These are phyloP conservation scores for Laspeyria flexula DNA, from an alignment of 2,888 invertebrate genomes.

Conservation along the genomic window DNA sequence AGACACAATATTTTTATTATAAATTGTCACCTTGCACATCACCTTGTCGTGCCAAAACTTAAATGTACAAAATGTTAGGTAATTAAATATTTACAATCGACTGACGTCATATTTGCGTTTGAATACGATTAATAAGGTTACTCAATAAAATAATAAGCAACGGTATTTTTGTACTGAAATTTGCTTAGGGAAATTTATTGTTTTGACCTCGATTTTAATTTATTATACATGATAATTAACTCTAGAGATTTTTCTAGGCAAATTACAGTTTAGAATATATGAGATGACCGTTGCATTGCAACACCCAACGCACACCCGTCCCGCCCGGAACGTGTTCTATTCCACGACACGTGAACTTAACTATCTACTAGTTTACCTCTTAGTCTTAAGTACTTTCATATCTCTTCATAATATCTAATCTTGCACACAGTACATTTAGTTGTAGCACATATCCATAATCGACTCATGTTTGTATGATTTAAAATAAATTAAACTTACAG, in stretches of 20 bases:
- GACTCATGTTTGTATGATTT: background rate
- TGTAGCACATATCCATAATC: conserved; percentile 36
- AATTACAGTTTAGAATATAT: conserved; percentile 40
- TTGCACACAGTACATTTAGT: conserved; percentile 61
- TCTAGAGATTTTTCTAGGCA: conserved; percentile 25
- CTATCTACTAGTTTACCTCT: conserved; percentile 48
- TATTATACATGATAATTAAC: too few relatives aligned
- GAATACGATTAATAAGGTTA: conserved; percentile 21
- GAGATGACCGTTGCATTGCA: conserved; percentile 53
- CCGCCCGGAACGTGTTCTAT: conserved; percentile 83
- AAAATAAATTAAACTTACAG: background rate
- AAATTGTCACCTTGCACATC: background rate
- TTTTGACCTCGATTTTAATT: background rate
- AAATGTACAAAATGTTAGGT: background rate
- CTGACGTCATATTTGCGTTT: conserved; percentile 32
- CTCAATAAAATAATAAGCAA: conserved; percentile 40
- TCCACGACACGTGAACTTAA: conserved; percentile 75
- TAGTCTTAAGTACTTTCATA: conserved; percentile 54
- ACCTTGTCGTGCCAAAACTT: background rate
- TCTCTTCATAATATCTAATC: conserved; percentile 61
- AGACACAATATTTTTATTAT: background rate
- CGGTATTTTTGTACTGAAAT: conserved; percentile 45
- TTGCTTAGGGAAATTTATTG: conserved; percentile 40
- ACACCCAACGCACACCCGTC: conserved; percentile 81
- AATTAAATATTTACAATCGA: background rate